Conservation (phyloP, 92 coral and sea anemone genomes). For the Actinostola sp. region DNA sequence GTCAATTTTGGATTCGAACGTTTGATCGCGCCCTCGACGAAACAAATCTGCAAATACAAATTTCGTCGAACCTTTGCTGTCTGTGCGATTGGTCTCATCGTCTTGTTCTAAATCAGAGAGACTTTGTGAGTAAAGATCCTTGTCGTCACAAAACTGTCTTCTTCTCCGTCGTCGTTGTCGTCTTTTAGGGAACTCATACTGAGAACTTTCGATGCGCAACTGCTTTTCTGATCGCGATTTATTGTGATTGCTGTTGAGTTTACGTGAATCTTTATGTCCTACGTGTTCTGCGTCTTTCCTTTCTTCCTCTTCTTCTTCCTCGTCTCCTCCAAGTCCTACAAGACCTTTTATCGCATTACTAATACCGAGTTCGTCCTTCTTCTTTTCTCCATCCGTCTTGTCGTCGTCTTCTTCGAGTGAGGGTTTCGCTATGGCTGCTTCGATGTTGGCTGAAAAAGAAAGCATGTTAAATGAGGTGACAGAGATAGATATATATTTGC, state of each 20-base stretch:
- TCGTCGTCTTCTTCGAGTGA: conserved; percentile 36
- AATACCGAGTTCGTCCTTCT: conserved; percentile 2
- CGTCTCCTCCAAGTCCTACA: conserved; percentile 16
- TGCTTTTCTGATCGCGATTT: not conserved
- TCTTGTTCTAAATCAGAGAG: not conserved
- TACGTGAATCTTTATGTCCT: not conserved
- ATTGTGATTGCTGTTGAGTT: not conserved
- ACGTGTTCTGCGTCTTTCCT: conserved; percentile 13
- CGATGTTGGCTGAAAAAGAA: conserved; percentile 34
- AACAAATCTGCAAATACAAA: conserved; percentile 13
- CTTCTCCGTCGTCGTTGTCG: not conserved
- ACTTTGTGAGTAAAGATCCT: not conserved
- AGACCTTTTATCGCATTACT: not conserved
- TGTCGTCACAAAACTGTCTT: not conserved
- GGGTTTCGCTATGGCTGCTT: conserved; percentile 48
- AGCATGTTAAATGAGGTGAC: not conserved
- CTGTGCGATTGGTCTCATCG: not conserved
- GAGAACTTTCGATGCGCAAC: not conserved
- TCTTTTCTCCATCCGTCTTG: conserved; percentile 12
- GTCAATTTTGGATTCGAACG: not conserved
- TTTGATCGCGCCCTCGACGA: conserved; percentile 17
- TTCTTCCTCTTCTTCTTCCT: conserved; percentile 31
- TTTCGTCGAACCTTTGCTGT: not conserved
- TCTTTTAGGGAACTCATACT: not conserved
- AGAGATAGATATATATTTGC: too few relatives aligned